Evolutionary conservation across 2,113 vertebrate genomes (phyloP), one percentile per base, ranked within the genome.

Genomic region (Neotoma lepida): DNA sequence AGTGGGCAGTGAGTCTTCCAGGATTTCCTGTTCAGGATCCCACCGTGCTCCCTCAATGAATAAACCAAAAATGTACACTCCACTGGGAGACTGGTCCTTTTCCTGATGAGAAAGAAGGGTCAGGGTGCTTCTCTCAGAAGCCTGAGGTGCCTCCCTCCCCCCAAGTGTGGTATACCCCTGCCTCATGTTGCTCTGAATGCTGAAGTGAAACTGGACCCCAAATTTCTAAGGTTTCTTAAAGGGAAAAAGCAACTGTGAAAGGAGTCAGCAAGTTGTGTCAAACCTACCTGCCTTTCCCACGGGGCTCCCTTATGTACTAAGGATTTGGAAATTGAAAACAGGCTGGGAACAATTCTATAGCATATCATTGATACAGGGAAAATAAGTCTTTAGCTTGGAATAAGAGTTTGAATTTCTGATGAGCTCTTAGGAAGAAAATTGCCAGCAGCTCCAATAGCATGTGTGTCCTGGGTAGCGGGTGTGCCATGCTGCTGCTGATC

Each of bases 21-120:
- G 18, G 4, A 77, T 26, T 20, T 97, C 85, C 46, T 87, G 76
- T 58, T 95, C 30, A 0, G 41, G 92, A 46, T 97, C 97, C 97
- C 98, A 98, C 13, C 93, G 46, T 49, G 97, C 97, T 0, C 97
- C 97, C 92, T 98, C 97, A 33, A 96, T 94, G 87, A 95, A 97
- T 24, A 98, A 91, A 9, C 98, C 98, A 28, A 95, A 98, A 46
- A 97, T 20, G 20, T 86, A 92, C 64, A 97, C 86, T 6, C 97
- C 98, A 2, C 14, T 17, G 35, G 90, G 81, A 71, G 74, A 24
- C 12, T 20, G 6, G 13, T 63, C 61, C 0, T 46, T 71, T 84
- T 88, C 80, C 98, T 97, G 35, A 26, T 86, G 78, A 9, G 30
- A 88, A 61, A 94, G 15, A 90, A 56, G 35, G 9, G 63, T 58